Percentiles rank a stretch among this genome's conserved stretches.
phyloP scores from a whole-genome alignment of 2,888 invertebrate species.

The Caenorhabditis virilis region DNA sequence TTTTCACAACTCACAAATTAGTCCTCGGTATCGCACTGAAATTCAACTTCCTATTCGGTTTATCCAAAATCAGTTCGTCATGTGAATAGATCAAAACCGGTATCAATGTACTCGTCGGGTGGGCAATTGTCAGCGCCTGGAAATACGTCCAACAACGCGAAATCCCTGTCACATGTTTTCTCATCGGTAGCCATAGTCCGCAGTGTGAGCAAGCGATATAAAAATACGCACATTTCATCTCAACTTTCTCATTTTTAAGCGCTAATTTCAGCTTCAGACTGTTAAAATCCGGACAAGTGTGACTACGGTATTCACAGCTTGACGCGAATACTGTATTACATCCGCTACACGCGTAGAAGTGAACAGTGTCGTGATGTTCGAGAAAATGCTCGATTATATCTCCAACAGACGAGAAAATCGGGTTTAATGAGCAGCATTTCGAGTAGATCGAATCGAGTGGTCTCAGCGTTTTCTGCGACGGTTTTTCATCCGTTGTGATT shows the following conservation, averaged over 20 bases:
- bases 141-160: conserved; percentile 29
- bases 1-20: no score
- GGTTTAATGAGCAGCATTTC: conserved; percentile 15
- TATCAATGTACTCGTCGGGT: conserved; percentile 10
- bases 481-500: not conserved
- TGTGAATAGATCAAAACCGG: conserved; percentile 14
- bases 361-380: conserved; percentile 11
- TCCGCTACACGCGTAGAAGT: conserved; percentile 21
- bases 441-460: not conserved
- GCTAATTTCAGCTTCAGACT: not conserved
- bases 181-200: conserved; percentile 34
- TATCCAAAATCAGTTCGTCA: not conserved
- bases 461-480: not conserved
- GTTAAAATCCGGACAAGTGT: conserved; percentile 13
- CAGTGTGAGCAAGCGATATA: conserved; percentile 38
- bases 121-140: not conserved
- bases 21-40: no score
- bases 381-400: conserved; percentile 13
- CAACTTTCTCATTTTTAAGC: not conserved
- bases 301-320: conserved; percentile 5
- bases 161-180: no score
- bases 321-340: conserved; percentile 11
- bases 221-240: conserved; percentile 13
- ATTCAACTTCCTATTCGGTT: no score
- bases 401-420: not conserved